phyloP scores from a whole-genome alignment of 2,113 vertebrate genomes.

The Arothron firmamentum region DNA sequence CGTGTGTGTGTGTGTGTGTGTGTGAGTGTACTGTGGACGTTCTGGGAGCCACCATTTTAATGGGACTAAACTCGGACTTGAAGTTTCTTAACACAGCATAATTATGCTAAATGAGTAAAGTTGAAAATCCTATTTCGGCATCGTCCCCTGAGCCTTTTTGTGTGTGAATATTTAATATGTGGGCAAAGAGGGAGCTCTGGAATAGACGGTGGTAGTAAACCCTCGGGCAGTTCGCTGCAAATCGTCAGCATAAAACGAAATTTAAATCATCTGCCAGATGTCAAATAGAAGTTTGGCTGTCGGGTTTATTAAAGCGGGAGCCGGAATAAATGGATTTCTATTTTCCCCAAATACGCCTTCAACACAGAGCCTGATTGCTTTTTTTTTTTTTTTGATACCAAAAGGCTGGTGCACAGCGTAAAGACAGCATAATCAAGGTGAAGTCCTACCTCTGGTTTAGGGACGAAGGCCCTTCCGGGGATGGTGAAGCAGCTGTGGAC shows the following conservation, averaged over 20 bases:
- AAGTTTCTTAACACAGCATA: not conserved
- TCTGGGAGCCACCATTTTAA: constrained; percentile 4
- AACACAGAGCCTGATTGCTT: not conserved
- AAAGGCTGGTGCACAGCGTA: too few relatives aligned
- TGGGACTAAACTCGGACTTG: not conserved
- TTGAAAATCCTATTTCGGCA: constrained; percentile 3
- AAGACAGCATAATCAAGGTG: not conserved
- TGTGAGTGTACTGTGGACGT: too few relatives aligned
- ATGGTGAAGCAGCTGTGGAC: constrained; percentile 85
- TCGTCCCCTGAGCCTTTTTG: not conserved
- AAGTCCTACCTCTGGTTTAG: constrained; percentile 87
- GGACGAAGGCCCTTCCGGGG: constrained; percentile 89
- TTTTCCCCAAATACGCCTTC: not conserved
- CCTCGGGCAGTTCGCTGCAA: not conserved
- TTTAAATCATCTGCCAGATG: not conserved
- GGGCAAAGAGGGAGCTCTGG: not conserved
- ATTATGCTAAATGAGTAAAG: constrained; percentile 3
- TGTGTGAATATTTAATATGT: constrained; percentile 4
- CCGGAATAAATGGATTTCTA: not conserved
- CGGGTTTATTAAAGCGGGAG: not conserved
- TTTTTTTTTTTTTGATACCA: not conserved
- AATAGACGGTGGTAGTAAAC: constrained; percentile 3
- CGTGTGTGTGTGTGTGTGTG: constrained; percentile 18
- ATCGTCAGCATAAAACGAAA: not conserved
- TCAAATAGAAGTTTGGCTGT: not conserved